Base-by-base conservation (phyloP, 1,140 invertebrate species). In the Papilio xuthus region DNA sequence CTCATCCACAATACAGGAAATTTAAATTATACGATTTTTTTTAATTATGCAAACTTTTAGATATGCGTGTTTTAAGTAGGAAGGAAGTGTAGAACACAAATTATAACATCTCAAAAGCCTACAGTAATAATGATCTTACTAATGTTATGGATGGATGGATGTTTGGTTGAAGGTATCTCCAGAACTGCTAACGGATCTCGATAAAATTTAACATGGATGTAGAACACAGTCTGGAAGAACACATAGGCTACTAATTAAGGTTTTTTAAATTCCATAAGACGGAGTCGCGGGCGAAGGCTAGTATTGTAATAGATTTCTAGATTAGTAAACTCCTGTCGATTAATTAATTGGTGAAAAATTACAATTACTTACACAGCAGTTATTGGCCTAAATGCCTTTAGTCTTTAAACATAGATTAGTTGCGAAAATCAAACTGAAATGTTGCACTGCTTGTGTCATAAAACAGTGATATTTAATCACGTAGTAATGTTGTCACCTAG, bases 391-490 rank as follows among this genome's bases (percentile, higher is more conserved):
- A 15, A 28, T 28, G 60, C n/a, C 15, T 37, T 69, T 15, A 28
- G 26, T 18, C 23, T 1, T 6, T n/a, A 41, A 37, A 8, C 28
- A 70, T 71, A 23, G 41, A 23, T 70, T 70, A 44, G 42, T 26
- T 73, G 13, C 42, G 42, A 26, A 73, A 73, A 47, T 12, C 8
- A 13, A 23, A 73, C 15, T 44, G 20, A 26, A 71, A 71, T 44
- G 10, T 42, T 71, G n/a, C 70, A 63, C 42, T 42, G 13, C 42
- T 73, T 73, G 71, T 73, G 71, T 47, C 71, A 73, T 73, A 73
- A 47, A 73, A 73, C 71, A 44, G 71, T 73, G 44, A 50, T 50
- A 73, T 50, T 73, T 73, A 73, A 73, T 73, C 71, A 73, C 42
- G 10, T 42, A 73, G 71, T 73, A 73, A 50, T 73, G 71, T 73